Evolutionary conservation across 2,797 vertebrate genomes (phyloP), one percentile per base, ranked within the genome.

Genomic region (Siniperca obscura): DNA sequence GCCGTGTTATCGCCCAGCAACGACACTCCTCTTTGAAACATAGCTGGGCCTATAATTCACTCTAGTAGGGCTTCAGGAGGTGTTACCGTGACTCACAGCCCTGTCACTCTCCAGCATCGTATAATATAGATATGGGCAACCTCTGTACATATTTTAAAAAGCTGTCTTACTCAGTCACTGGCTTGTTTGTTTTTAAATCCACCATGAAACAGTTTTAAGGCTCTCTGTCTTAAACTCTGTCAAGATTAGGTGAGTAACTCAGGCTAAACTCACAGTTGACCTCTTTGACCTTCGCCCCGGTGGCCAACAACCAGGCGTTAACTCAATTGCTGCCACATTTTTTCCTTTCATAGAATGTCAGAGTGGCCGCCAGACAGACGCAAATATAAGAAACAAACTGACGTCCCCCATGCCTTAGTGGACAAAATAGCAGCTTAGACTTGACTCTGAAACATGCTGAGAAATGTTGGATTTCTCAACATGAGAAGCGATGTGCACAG

Each of bases 181-280:
- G 19, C 59, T 76, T 87, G 86, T 84, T 88, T 88, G 83, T 82
- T 80, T 85, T 85, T 44, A 78, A 79, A 80, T 82, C 73, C 79
- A 88, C 53, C 70, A 56, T 83, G 76, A 86, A 82, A 79, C 72
- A 50, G 59, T 89, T 81, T 68, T 55, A 78, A 87, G 65, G 55
- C 70, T 38, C 44, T 60, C 19, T 9, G 70, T 70, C 78, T 84
- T 81, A 78, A 90, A 91, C 68, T 74, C 74, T 86, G 84, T 90
- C 87, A 89, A 84, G 87, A 90, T 86, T 87, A 91, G 78, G 72
- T 89, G 86, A 94, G 86, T 86, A 91, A 81, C 89, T 92, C 59
- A 53, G 84, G 70, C 78, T 86, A 86, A 86, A 76, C 87, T 82
- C 87, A 30, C 62, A 68, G 86, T 87, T 90, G 91, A 93, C 92